A percentile compares a stretch with the other conserved stretches of the same genome.
Evolutionary conservation across 1,140 invertebrate genomes (phyloP).

Genomic region (Oryctes rhinoceros): DNA sequence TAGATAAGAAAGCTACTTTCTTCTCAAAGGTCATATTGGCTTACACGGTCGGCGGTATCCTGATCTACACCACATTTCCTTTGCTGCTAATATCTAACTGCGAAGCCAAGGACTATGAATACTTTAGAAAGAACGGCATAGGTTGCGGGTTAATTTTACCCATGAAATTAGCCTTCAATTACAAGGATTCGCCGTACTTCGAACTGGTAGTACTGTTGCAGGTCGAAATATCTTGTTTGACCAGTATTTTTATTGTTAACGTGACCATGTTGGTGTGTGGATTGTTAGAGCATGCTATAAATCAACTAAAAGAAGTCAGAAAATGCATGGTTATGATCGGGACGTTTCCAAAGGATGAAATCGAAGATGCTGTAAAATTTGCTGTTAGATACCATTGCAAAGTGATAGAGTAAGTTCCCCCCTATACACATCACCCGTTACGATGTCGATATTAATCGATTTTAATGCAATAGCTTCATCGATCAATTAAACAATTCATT

Average conservation of each 20-base stretch:
- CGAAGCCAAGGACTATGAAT: constrained; percentile 16
- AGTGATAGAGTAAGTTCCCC: constrained; percentile 49
- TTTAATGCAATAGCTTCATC: background rate
- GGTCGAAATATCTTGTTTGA: background rate
- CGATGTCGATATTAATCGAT: background rate
- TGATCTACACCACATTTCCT: constrained; percentile 51
- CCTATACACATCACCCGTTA: background rate
- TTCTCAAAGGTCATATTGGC: constrained; percentile 50
- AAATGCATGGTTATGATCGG: constrained; percentile 32
- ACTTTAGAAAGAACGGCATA: constrained; percentile 46
- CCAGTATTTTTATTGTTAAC: constrained; percentile 49
- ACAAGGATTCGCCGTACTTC: constrained; percentile 36
- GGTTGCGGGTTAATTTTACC: constrained; percentile 52
- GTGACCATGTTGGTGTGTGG: constrained; percentile 53
- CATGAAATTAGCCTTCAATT: constrained; percentile 50
- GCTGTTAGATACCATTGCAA: constrained; percentile 50
- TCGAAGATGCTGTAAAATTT: constrained; percentile 42
- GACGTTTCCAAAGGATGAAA: constrained; percentile 12
- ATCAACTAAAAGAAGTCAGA: constrained; percentile 50
- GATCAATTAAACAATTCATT: constrained; percentile 39
- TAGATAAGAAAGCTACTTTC: constrained; percentile 48
- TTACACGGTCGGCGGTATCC: constrained; percentile 51
- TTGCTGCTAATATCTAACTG: constrained; percentile 48
- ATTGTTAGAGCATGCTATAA: constrained; percentile 50
- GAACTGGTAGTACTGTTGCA: background rate